phyloP scores from a whole-genome alignment of 2,113 vertebrate species.

The Cyrtonyx montezumae region DNA sequence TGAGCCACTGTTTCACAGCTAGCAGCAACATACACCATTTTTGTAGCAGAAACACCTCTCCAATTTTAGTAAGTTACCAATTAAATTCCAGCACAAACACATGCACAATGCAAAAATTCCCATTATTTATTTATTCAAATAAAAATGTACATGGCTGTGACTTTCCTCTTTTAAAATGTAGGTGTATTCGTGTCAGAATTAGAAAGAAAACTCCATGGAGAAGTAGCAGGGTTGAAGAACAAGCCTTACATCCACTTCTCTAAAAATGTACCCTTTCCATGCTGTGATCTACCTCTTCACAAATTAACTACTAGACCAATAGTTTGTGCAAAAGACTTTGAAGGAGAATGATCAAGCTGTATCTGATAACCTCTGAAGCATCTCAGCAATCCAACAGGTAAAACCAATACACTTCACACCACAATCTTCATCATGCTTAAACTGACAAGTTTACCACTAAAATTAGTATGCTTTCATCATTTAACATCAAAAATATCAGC shows the following conservation, averaged over 20 bases:
- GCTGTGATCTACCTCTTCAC: background rate
- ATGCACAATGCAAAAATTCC: background rate
- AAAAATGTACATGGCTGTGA: background rate
- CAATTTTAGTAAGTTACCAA: background rate
- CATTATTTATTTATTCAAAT: slow-evolving; percentile 20
- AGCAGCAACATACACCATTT: background rate
- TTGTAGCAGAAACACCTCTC: background rate
- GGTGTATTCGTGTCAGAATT: background rate
- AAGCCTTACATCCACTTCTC: background rate
- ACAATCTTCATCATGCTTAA: background rate
- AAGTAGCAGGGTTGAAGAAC: background rate
- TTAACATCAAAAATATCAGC: background rate
- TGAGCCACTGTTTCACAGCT: background rate
- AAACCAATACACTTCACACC: background rate
- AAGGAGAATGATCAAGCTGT: background rate
- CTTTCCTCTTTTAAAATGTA: background rate
- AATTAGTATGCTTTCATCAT: background rate
- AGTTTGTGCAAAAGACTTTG: background rate
- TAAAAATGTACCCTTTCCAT: background rate
- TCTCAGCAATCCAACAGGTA: background rate
- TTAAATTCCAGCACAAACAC: background rate
- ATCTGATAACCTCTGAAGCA: background rate
- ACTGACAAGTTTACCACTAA: background rate
- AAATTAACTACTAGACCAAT: background rate
- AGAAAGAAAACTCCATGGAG: background rate